phyloP scores from a whole-genome alignment of 2,113 vertebrate species.

The Scomber scombrus region DNA sequence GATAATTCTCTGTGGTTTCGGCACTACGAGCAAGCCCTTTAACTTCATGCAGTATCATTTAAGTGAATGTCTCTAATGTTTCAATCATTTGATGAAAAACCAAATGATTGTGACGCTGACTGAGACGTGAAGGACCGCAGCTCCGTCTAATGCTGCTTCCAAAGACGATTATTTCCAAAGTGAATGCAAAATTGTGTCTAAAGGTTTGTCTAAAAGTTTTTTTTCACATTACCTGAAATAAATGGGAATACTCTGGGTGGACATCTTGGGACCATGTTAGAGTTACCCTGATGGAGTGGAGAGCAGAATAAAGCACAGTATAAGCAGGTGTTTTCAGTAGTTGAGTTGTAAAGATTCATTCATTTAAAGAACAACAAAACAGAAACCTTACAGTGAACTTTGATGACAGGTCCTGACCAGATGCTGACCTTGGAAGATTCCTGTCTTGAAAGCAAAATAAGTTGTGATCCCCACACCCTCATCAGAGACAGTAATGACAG shows the following conservation, averaged over 20 bases:
- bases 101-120: too few species aligned
- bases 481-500: conserved; percentile 11
- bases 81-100: too few species aligned
- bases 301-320: neutral
- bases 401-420: conserved; percentile 28
- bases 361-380: neutral
- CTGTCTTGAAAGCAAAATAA: conserved; percentile 73
- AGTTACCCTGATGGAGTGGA: conserved; percentile 56
- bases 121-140: too few species aligned
- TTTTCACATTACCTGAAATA: conserved; percentile 43
- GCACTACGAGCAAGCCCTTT: neutral
- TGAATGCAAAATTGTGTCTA: neutral
- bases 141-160: neutral
- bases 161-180: neutral
- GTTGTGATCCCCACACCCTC: neutral
- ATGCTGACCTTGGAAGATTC: conserved; percentile 39
- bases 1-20: neutral
- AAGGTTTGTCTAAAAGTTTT: neutral
- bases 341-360: neutral
- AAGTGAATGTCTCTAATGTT: neutral
- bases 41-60: neutral
- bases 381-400: conserved; percentile 51
- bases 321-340: neutral
- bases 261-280: conserved; percentile 25
- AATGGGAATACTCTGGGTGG: conserved; percentile 50